Evolutionary conservation across 2,888 invertebrate genomes (phyloP).

Genomic region (Acleris sparsana): DNA sequence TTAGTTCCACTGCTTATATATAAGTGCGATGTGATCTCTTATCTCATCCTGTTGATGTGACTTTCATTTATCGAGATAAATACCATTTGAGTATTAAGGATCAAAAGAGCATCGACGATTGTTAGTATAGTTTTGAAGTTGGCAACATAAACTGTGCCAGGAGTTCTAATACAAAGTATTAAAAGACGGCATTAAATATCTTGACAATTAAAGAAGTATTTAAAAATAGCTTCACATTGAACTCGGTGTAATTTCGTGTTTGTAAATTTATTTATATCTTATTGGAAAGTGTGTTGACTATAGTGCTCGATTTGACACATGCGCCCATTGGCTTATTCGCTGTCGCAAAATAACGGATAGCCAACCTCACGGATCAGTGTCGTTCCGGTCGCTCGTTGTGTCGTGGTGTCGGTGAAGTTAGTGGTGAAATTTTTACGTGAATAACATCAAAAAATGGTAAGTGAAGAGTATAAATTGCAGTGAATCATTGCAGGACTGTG

Average conservation of each 20-base stretch:
- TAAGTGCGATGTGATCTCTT: constrained; percentile 49
- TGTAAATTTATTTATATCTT: constrained; percentile 32
- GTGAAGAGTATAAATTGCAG: constrained; percentile 73
- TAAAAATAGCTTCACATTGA: constrained; percentile 4
- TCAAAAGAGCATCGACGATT: constrained; percentile 46
- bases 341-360: constrained; percentile 63
- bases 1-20: constrained; percentile 54
- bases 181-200: constrained; percentile 2
- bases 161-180: constrained; percentile 2
- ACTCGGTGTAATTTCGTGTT: constrained; percentile 4
- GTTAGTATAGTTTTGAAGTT: constrained; percentile 58
- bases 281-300: constrained; percentile 61
- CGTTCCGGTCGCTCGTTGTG: constrained; percentile 82
- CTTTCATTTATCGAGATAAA: constrained; percentile 48
- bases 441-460: constrained; percentile 83
- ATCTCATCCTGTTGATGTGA: constrained; percentile 56
- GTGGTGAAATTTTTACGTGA: constrained; percentile 81
- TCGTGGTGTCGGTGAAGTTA: constrained; percentile 80
- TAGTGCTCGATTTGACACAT: constrained; percentile 74
- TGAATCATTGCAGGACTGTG: constrained; percentile 64
- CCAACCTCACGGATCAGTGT: constrained; percentile 79
- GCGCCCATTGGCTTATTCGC: constrained; percentile 82
- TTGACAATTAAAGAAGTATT: constrained; percentile 17
- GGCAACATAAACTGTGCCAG: constrained; percentile 50
- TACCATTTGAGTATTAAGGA: constrained; percentile 24